Percentiles rank a stretch among this genome's conserved stretches.
phyloP scores from a whole-genome alignment of 2,113 vertebrate genomes.

The Onychorhynchus coronatus region DNA sequence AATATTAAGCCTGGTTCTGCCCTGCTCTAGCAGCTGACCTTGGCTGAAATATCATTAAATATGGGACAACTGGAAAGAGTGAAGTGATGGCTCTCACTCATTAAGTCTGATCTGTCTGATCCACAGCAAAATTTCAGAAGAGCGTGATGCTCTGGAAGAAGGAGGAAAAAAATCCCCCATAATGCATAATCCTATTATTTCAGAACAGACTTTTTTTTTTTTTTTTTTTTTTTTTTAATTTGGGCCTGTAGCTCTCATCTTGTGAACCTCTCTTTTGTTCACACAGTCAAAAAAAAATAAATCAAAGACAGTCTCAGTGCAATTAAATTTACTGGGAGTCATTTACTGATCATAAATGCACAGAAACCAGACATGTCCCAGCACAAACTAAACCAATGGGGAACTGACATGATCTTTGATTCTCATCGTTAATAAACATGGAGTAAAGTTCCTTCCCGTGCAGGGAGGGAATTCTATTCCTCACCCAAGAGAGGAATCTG shows the following conservation, averaged over 20 bases:
- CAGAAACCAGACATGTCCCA: neutral
- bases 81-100: neutral
- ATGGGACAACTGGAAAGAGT: neutral
- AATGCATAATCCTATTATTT: neutral
- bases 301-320: neutral
- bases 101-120: neutral
- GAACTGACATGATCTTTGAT: neutral
- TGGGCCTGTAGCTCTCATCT: neutral
- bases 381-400: rapidly evolving
- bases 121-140: neutral
- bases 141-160: neutral
- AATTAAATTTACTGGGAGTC: neutral
- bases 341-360: neutral
- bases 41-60: neutral
- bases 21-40: neutral
- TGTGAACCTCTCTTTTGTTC: neutral
- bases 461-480: neutral
- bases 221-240: neutral
- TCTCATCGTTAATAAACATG: neutral
- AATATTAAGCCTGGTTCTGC: neutral
- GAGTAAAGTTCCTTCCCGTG: neutral
- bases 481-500: neutral
- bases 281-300: neutral
- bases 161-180: rapidly evolving
- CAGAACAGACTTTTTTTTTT: neutral